Conservation (phyloP, 2,113 vertebrate species). For the Galbula dea region DNA sequence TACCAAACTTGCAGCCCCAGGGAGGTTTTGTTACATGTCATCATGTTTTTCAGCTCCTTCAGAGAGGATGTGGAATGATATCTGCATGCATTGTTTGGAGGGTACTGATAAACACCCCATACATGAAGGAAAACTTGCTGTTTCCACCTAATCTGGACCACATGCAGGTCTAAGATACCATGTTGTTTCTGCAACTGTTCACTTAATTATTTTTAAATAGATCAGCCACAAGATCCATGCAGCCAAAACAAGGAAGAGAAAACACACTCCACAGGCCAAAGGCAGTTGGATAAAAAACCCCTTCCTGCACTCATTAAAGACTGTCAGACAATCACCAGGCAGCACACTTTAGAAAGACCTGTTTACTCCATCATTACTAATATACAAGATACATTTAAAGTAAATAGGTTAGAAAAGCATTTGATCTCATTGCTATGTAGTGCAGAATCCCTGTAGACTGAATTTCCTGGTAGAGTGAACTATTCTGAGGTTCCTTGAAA, state of each 20-base stretch:
- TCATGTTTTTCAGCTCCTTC: not conserved
- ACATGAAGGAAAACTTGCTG: not conserved
- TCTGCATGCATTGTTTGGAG: not conserved
- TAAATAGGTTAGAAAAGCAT: conserved; percentile 51
- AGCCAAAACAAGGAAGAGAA: conserved; percentile 35
- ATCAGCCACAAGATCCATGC: conserved; percentile 13
- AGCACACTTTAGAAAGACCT: not conserved
- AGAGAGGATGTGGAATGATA: not conserved
- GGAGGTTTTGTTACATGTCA: not conserved
- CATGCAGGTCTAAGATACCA: not conserved
- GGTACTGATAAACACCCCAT: not conserved
- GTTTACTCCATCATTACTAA: conserved; percentile 35
- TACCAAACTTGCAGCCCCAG: not conserved
- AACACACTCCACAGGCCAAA: not conserved
- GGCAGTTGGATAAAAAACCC: conserved; percentile 1
- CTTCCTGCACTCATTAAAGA: conserved; percentile 15
- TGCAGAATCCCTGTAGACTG: not conserved
- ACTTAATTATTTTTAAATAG: not conserved
- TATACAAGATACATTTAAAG: conserved; percentile 45
- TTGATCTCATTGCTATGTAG: conserved; percentile 25
- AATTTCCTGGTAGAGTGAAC: not conserved
- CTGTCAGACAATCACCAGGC: conserved; percentile 39
- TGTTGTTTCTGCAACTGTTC: not conserved
- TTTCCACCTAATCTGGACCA: not conserved
- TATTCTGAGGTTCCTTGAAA: conserved; percentile 22